These are phyloP conservation scores for Sebastes itinus DNA, from an alignment of 2,797 vertebrate genomes.

Conservation along the genomic window DNA sequence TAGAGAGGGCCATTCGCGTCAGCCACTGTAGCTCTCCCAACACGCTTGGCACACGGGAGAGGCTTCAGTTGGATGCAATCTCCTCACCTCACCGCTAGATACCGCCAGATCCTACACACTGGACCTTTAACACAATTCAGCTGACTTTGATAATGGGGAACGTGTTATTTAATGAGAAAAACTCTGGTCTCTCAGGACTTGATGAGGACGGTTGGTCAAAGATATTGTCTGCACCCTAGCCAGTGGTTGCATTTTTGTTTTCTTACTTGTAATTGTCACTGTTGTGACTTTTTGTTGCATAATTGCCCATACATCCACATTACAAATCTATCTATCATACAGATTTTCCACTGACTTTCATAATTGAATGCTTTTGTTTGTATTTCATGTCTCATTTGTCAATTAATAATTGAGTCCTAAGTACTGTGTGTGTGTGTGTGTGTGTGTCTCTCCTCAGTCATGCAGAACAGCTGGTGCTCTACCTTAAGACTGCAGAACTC, in stretches of 20 bases:
- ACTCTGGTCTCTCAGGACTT: neutral
- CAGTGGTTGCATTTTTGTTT: neutral
- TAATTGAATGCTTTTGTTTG: neutral
- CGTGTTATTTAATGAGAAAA: neutral
- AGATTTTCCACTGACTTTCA: neutral
- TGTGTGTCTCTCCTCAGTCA: conserved; percentile 79
- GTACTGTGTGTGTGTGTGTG: conserved; percentile 1
- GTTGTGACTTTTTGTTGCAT: neutral
- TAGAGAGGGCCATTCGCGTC: too few relatives aligned
- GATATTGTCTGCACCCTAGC: neutral
- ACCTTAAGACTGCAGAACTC: conserved; percentile 93
- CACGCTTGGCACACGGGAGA: too few relatives aligned
- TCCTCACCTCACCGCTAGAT: too few relatives aligned
- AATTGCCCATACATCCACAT: neutral
- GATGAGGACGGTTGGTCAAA: neutral
- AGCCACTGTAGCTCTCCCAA: too few relatives aligned
- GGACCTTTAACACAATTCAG: neutral
- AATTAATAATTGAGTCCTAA: neutral
- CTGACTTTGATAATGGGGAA: neutral
- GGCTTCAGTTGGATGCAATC: too few relatives aligned
- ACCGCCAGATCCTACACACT: too few relatives aligned
- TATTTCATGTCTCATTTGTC: neutral
- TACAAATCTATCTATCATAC: neutral
- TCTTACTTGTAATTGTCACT: neutral
- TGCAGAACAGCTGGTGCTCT: conserved; percentile 95